Evolutionary conservation across 2,888 invertebrate genomes (phyloP), one percentile per base, ranked within the genome.

Genomic region (Cataglyphis cursor): DNA sequence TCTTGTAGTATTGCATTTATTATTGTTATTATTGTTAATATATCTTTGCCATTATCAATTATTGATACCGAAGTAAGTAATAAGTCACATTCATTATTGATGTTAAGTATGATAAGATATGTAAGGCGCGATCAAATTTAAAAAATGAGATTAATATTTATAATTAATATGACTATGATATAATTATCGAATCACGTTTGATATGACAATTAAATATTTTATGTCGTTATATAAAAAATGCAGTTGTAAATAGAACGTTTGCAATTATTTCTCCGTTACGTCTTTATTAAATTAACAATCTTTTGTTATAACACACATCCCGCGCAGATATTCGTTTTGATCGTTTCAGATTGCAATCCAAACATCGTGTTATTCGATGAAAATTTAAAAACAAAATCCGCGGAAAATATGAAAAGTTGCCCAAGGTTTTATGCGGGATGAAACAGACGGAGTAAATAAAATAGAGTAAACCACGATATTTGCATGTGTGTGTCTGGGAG

Each of bases 381-480:
- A 76, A 76, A 76, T 76, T 41, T 72, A 24, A 59, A 72, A 70
- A 10, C 70, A n/a, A 8, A 35, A 59, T 61, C 31, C 35, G 12
- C 24, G 44, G 12, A 18, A 48, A 35, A 41, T 59, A 72, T 35
- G 54, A 59, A 21, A 44, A 70, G 59, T 70, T 78, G 21, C 41
- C 57, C 18, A 70, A 57, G 59, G 44, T 78, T 70, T 80, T 72
- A 80, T 61, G 35, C 72, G 44, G 35, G 24, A 59, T 72, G 59
- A 80, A 80, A 78, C 78, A 31, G 41, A 59, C 18, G 35, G 44
- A 59, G 44, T 70, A 80, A 80, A 59, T 61, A 80, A 44, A 44
- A 59, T 70, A 78, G 78, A 78, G 35, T 80, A 80, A 80, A 70
- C 72, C 41, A 48, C 5, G 41, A 15, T 59, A 80, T 80, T 80